These are phyloP conservation scores for Copsychus sechellarum DNA, from an alignment of 2,113 vertebrate genomes.

Conservation along the genomic window DNA sequence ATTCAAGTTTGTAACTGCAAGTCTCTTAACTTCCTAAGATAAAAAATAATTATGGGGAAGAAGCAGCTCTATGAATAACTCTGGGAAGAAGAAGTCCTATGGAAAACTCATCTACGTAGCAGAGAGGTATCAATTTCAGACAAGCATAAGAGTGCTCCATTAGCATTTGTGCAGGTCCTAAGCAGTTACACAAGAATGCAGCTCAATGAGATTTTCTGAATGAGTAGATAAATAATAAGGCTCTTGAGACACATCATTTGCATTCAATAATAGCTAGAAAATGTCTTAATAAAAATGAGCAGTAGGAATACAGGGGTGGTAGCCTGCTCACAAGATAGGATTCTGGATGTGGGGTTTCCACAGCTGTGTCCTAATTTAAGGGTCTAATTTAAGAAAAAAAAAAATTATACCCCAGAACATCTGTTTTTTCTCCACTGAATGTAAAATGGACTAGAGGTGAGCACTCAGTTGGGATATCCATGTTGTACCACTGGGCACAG, in stretches of 20 bases:
- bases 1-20: background rate
- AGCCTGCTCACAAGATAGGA: background rate
- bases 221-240: background rate
- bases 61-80: too few relatives aligned
- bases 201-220: slow-evolving; percentile 23
- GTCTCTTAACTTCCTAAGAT: background rate
- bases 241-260: slow-evolving; percentile 4
- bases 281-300: background rate
- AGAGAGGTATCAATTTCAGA: background rate
- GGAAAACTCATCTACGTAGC: background rate
- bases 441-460: background rate
- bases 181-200: background rate
- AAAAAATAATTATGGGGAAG: background rate
- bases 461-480: background rate
- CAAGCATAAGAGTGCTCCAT: background rate
- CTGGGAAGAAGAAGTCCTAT: background rate
- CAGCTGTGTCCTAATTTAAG: background rate
- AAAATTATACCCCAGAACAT: background rate
- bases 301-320: background rate
- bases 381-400: background rate
- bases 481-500: background rate
- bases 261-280: background rate
- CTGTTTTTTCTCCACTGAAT: background rate
- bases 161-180: background rate
- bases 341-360: background rate